Evolutionary conservation across 1,140 invertebrate genomes (phyloP).

Genomic region (Gerris buenoi): DNA sequence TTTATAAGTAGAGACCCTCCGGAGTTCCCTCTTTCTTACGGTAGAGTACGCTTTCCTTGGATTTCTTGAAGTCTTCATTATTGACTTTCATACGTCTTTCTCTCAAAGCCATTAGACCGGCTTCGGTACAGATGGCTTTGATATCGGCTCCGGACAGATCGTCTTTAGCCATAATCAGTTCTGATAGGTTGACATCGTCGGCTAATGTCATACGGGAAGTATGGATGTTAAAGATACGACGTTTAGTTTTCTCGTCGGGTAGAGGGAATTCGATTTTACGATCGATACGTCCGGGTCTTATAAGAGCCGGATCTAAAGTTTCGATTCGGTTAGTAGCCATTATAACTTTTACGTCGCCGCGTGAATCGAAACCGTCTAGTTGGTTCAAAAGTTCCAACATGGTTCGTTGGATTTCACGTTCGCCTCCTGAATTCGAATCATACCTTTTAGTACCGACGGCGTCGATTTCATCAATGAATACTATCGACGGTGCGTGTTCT

Average conservation of each 20-base stretch:
- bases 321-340: conserved; percentile 99
- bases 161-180: conserved; percentile 98
- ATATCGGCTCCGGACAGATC: conserved; percentile 95
- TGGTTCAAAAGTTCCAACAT: conserved; percentile 99
- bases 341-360: conserved; percentile 74
- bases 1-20: conserved; percentile 96
- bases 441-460: conserved; percentile 96
- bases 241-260: conserved; percentile 98
- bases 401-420: conserved; percentile 97
- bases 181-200: conserved; percentile 92
- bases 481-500: conserved; percentile 98
- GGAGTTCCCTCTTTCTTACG: conserved; percentile 98
- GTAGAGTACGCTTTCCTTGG: conserved; percentile 98
- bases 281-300: conserved; percentile 96
- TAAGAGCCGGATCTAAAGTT: conserved; percentile 94
- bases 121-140: conserved; percentile 98
- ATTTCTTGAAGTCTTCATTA: conserved; percentile 98
- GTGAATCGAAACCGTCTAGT: conserved; percentile 94
- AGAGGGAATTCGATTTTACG: conserved; percentile 98
- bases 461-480: conserved; percentile 99
- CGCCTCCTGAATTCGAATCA: conserved; percentile 98
- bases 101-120: conserved; percentile 89
- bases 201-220: conserved; percentile 95
- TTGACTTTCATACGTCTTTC: conserved; percentile 99
- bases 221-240: conserved; percentile 95